Evolutionary conservation across 30 jellyfish, hydroid and myxozoan species (phyloP).

Genomic region (Turritopsis dohrnii): DNA sequence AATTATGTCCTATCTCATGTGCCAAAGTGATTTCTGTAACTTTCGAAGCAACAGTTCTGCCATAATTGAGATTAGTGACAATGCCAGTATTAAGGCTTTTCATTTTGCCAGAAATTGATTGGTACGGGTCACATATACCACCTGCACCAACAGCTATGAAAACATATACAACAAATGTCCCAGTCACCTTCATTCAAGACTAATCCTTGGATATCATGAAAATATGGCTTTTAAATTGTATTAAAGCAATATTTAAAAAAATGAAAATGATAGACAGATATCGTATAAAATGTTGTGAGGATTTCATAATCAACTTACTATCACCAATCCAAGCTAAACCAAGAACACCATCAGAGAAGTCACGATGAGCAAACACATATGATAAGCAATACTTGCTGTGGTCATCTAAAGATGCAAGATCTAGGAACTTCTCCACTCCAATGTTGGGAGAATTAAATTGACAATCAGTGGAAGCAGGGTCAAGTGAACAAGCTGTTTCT

Average conservation of each 20-base stretch:
- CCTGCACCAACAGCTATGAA: slow-evolving; percentile 86
- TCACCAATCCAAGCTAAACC: slow-evolving; percentile 99
- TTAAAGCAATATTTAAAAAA: too few species aligned
- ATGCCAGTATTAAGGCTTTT: slow-evolving; percentile 94
- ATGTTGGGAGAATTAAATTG: slow-evolving; percentile 46
- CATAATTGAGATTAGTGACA: slow-evolving; percentile 79
- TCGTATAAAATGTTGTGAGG: too few species aligned
- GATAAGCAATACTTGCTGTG: slow-evolving; percentile 82
- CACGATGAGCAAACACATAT: slow-evolving; percentile 87
- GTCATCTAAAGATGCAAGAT: slow-evolving; percentile 64
- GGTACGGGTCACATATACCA: slow-evolving; percentile 82
- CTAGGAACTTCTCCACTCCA: slow-evolving; percentile 94
- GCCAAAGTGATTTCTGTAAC: slow-evolving; percentile 94
- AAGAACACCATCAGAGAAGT: slow-evolving; percentile 89
- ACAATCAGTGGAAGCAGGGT: slow-evolving; percentile 26
- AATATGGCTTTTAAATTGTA: too few species aligned
- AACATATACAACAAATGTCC: background rate
- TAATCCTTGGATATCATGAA: too few species aligned
- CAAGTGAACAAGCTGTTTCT: slow-evolving; percentile 19
- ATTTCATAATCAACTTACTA: slow-evolving; percentile 28
- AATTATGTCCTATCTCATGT: slow-evolving; percentile 95
- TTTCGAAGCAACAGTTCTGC: slow-evolving; percentile 62
- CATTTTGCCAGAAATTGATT: slow-evolving; percentile 38
- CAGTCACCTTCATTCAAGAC: too few species aligned
- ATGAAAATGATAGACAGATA: too few species aligned